Evolutionary conservation across 2,888 invertebrate species (phyloP).

Genomic region (Melipona bicolor): DNA sequence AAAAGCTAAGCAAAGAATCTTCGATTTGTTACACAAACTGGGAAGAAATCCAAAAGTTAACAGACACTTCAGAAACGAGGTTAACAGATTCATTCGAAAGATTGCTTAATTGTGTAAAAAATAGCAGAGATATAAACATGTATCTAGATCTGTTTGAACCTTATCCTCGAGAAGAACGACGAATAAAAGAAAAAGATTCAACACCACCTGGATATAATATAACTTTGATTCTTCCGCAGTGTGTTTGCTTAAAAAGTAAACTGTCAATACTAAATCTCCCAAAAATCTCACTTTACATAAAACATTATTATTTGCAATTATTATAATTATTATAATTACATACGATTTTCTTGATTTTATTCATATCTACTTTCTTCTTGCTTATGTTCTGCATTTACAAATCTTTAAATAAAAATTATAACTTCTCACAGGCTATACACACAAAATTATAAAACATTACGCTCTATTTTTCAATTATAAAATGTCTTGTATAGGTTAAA

Average conservation of each 20-base stretch:
- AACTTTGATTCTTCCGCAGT: constrained; percentile 31
- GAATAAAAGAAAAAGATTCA: constrained; percentile 18
- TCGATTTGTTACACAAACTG: neutral
- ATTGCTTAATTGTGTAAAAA: neutral
- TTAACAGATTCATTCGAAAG: neutral
- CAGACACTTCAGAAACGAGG: neutral
- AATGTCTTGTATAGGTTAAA: neutral
- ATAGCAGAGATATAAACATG: neutral
- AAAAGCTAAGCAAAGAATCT: neutral
- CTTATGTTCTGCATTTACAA: neutral
- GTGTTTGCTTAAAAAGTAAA: constrained; percentile 16
- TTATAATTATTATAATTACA: neutral
- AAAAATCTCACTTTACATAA: neutral
- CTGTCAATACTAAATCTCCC: neutral
- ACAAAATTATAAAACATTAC: neutral
- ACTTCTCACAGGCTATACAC: neutral
- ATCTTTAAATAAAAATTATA: neutral
- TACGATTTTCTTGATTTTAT: neutral
- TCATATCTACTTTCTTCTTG: neutral
- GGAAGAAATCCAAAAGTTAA: neutral
- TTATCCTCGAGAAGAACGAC: constrained; percentile 13
- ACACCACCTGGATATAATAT: constrained; percentile 9
- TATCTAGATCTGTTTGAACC: constrained; percentile 5
- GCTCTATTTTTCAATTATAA: neutral
- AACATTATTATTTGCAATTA: neutral